These are phyloP conservation scores for Cynocephalus volans DNA, from an alignment of 2,113 vertebrate genomes.

Conservation along the genomic window DNA sequence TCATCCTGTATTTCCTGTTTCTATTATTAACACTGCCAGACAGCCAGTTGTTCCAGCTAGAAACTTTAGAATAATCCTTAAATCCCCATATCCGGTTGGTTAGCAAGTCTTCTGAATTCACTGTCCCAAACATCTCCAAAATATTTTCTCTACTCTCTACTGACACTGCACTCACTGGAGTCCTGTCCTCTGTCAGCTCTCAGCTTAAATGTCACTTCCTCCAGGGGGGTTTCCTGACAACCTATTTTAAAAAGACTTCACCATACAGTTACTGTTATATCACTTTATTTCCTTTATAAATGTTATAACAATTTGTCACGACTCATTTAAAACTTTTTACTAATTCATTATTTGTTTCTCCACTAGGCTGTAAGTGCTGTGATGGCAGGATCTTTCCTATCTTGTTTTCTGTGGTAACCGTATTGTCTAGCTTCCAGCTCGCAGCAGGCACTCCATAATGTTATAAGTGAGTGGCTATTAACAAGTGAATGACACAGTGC, in stretches of 20 bases:
- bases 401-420: neutral
- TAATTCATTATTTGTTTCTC: neutral
- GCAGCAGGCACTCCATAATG: neutral
- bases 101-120: conserved; percentile 30
- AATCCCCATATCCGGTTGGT: conserved; percentile 77
- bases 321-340: neutral
- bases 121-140: conserved; percentile 24
- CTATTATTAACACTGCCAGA: conserved; percentile 53
- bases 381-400: neutral
- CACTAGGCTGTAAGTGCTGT: neutral
- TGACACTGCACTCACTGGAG: conserved; percentile 22
- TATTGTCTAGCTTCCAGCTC: neutral
- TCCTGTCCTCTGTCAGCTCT: conserved; percentile 41
- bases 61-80: conserved; percentile 79
- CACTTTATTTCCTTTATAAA: conserved; percentile 8
- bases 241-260: conserved; percentile 7
- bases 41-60: conserved; percentile 63
- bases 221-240: conserved; percentile 22
- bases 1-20: conserved; percentile 61
- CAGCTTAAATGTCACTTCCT: conserved; percentile 32
- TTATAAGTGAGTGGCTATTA: neutral
- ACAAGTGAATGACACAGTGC: neutral
- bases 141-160: neutral
- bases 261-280: neutral
- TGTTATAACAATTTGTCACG: neutral